A percentile compares a stretch with the other conserved stretches of the same genome.
Conservation (phyloP, 2,888 invertebrate genomes). For the Malacosoma neustria region DNA sequence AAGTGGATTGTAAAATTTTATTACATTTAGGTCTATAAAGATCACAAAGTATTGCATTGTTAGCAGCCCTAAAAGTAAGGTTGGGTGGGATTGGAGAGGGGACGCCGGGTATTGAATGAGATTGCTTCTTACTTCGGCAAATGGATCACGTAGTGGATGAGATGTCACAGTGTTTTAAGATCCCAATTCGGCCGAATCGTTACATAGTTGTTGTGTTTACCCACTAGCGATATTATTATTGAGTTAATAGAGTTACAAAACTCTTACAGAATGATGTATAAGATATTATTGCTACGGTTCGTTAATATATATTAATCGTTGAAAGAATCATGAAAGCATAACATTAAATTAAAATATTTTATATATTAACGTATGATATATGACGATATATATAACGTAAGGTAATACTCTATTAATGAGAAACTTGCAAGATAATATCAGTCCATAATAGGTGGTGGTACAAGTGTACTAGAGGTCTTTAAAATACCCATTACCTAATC, state of each 20-base stretch:
- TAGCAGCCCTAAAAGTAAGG: conserved; percentile 55
- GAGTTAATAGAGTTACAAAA: not conserved
- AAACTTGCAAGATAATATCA: not conserved
- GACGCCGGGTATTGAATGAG: conserved; percentile 72
- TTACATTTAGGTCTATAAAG: conserved; percentile 57
- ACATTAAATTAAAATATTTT: not conserved
- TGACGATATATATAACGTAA: not conserved
- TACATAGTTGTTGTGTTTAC: conserved; percentile 35
- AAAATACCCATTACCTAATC: conserved; percentile 51
- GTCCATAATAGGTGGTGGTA: not conserved
- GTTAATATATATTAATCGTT: not conserved
- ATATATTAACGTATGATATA: no score
- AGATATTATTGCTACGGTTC: not conserved
- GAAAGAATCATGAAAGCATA: not conserved
- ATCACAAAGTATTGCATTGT: conserved; percentile 62
- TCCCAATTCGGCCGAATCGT: conserved; percentile 64
- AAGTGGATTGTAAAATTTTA: conserved; percentile 69
- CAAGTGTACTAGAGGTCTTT: conserved; percentile 14
- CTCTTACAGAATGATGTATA: not conserved
- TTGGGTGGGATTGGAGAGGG: no score
- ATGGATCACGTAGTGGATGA: conserved; percentile 77
- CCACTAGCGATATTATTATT: conserved; percentile 4
- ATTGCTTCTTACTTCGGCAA: conserved; percentile 76
- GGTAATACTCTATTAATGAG: not conserved
- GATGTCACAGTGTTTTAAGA: conserved; percentile 77